Conservation (phyloP, 1,140 invertebrate genomes). For the Pseudomyrmex concolor region DNA sequence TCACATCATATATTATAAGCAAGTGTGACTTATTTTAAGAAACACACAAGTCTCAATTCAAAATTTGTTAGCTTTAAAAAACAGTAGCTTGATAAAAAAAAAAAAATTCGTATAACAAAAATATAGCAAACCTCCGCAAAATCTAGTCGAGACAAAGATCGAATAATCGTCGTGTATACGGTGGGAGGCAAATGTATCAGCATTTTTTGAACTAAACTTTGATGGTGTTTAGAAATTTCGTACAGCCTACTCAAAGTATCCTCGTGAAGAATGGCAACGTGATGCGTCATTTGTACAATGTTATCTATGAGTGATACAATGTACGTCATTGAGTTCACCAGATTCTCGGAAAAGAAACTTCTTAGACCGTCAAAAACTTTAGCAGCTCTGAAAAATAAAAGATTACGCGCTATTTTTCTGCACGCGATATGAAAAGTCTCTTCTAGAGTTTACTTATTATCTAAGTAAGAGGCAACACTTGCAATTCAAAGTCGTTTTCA, state of each 20-base stretch:
- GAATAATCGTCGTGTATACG: conserved; percentile 73
- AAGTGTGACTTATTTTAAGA: too few species aligned
- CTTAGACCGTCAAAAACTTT: conserved; percentile 74
- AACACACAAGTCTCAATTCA: background rate
- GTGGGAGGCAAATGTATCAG: conserved; percentile 73
- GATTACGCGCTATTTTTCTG: background rate
- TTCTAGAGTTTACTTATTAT: too few species aligned
- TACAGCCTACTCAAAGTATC: conserved; percentile 72
- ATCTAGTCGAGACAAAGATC: conserved; percentile 74
- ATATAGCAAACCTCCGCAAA: conserved; percentile 72
- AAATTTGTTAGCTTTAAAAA: background rate
- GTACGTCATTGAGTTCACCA: conserved; percentile 76
- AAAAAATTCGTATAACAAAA: background rate
- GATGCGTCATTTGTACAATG: conserved; percentile 75
- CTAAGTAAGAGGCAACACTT: conserved; percentile 1
- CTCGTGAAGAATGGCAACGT: conserved; percentile 77
- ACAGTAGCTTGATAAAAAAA: too few species aligned
- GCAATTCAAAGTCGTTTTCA: conserved; percentile 42
- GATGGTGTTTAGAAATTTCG: conserved; percentile 72
- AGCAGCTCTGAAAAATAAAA: conserved; percentile 63
- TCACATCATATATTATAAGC: background rate
- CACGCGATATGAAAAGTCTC: too few species aligned
- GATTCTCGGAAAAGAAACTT: conserved; percentile 71
- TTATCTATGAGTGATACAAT: conserved; percentile 74
- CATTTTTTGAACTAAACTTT: conserved; percentile 74